Evolutionary conservation across 2,888 invertebrate genomes (phyloP).

Genomic region (Trissolcus brochymenae): DNA sequence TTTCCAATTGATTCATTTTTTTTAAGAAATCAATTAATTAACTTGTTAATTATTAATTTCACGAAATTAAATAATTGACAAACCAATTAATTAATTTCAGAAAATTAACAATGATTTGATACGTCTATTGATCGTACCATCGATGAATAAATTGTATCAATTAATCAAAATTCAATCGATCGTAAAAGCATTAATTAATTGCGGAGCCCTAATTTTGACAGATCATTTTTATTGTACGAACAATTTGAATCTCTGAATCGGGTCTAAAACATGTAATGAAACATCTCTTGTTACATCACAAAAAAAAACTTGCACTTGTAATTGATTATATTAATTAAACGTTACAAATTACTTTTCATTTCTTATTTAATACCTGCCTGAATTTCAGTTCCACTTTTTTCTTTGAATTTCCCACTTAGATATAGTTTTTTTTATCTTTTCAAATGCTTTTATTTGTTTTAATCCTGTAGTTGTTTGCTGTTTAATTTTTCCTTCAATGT

Average conservation of each 20-base stretch:
- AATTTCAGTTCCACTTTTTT: constrained; percentile 1
- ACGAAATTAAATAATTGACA: too few species aligned
- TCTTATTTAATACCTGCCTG: constrained; percentile 40
- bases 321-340: constrained; percentile 52
- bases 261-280: constrained; percentile 30
- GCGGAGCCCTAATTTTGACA: background rate
- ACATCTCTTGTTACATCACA: constrained; percentile 36
- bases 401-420: background rate
- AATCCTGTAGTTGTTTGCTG: background rate
- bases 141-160: too few species aligned
- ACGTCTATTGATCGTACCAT: too few species aligned
- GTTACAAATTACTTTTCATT: constrained; percentile 35
- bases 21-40: too few species aligned
- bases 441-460: background rate
- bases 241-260: constrained; percentile 23
- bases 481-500: background rate
- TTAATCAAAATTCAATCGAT: too few species aligned
- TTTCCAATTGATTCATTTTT: too few species aligned
- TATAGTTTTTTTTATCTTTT: constrained; percentile 7
- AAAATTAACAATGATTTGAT: too few species aligned
- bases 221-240: constrained; percentile 8
- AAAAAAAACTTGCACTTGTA: constrained; percentile 42
- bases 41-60: too few species aligned
- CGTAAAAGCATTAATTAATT: too few species aligned
- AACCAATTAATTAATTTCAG: too few species aligned